Evolutionary conservation across 2,888 invertebrate species (phyloP).

Genomic region (Sericinus montela): DNA sequence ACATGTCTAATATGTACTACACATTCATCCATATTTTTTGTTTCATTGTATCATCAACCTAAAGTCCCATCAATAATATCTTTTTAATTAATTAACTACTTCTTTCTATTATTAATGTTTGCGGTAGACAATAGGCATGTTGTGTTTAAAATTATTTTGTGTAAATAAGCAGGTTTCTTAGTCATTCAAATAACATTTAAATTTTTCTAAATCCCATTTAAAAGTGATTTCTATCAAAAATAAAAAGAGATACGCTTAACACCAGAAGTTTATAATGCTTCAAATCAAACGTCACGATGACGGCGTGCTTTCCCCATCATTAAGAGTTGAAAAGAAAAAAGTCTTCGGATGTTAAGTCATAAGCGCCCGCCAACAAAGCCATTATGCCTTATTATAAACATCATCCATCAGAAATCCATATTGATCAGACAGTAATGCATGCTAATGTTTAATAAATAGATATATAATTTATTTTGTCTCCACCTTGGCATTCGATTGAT

Average conservation of each 20-base stretch:
- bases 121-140: too few relatives aligned
- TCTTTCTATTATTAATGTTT: too few relatives aligned
- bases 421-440: slow-evolving; percentile 76
- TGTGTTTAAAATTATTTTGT: too few relatives aligned
- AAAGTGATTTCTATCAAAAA: slow-evolving; percentile 56
- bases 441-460: slow-evolving; percentile 78
- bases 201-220: slow-evolving; percentile 46
- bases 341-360: slow-evolving; percentile 59
- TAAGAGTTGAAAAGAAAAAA: slow-evolving; percentile 65
- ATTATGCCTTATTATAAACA: slow-evolving; percentile 76
- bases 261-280: slow-evolving; percentile 62
- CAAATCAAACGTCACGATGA: slow-evolving; percentile 64
- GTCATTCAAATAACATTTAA: too few relatives aligned
- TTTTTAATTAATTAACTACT: too few relatives aligned
- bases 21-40: too few relatives aligned
- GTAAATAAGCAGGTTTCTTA: too few relatives aligned
- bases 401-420: slow-evolving; percentile 75
- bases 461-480: slow-evolving; percentile 78
- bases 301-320: slow-evolving; percentile 66
- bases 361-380: slow-evolving; percentile 73
- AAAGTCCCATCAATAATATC: too few relatives aligned
- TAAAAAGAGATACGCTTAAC: slow-evolving; percentile 57
- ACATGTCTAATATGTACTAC: too few relatives aligned
- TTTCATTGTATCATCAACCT: too few relatives aligned
- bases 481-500: slow-evolving; percentile 70